phyloP scores from a whole-genome alignment of 1,140 invertebrate genomes.

The Lamellibrachia luymesi region DNA sequence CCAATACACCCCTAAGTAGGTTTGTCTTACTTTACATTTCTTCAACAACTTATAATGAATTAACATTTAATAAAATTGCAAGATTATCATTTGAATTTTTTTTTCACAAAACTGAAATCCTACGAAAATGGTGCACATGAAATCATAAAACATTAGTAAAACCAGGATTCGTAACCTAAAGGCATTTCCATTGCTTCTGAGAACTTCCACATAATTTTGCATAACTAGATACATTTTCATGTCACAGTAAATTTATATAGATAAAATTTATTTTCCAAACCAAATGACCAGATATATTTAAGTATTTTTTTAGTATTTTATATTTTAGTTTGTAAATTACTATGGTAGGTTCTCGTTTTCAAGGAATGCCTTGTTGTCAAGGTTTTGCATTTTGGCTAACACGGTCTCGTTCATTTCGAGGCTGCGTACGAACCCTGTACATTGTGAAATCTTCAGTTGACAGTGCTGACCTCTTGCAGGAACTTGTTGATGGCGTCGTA shows the following conservation, averaged over 20 bases:
- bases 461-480: constrained; percentile 46
- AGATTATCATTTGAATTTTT: no score
- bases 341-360: not conserved
- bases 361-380: not conserved
- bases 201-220: not conserved
- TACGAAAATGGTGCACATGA: not conserved
- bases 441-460: not conserved
- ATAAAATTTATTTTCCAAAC: not conserved
- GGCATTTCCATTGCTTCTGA: not conserved
- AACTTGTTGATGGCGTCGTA: constrained; percentile 64
- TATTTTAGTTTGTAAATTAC: no score
- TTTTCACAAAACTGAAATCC: not conserved
- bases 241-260: not conserved
- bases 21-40: no score
- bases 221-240: not conserved
- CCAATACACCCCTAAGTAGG: no score
- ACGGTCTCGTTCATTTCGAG: not conserved
- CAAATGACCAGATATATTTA: not conserved
- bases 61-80: no score
- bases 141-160: not conserved
- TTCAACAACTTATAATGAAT: no score
- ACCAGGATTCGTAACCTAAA: not conserved
- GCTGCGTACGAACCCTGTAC: not conserved
- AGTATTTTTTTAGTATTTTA: not conserved
- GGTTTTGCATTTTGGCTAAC: not conserved